These are phyloP conservation scores for Criorhina ranunculi DNA, from an alignment of 2,888 invertebrate genomes.

Conservation along the genomic window DNA sequence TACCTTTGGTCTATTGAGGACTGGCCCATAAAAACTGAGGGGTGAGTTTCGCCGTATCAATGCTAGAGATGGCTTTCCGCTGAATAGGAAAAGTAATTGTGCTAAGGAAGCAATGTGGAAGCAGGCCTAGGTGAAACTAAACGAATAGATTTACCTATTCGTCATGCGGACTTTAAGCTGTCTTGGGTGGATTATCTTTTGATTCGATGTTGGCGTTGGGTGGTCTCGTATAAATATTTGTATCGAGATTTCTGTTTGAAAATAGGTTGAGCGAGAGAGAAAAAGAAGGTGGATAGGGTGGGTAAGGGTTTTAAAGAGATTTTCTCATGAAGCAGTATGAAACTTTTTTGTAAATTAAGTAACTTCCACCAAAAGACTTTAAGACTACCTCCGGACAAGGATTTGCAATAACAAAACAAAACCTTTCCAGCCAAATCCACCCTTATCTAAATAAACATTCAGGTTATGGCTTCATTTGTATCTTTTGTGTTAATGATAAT, in stretches of 20 bases:
- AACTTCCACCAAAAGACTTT: too few relatives aligned
- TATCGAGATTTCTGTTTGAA: not conserved
- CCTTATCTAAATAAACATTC: too few relatives aligned
- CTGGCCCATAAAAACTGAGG: conserved; percentile 39
- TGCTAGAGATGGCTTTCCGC: conserved; percentile 54
- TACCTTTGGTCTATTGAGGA: conserved; percentile 62
- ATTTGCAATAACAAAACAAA: too few relatives aligned
- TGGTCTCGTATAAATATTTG: conserved; percentile 41
- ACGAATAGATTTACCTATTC: conserved; percentile 60
- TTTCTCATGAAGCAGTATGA: not conserved
- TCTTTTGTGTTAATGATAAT: too few relatives aligned
- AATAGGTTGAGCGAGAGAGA: not conserved
- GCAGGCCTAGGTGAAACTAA: conserved; percentile 40
- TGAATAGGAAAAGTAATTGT: conserved; percentile 50
- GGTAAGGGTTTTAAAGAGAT: not conserved
- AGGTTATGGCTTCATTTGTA: too few relatives aligned
- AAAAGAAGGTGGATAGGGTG: not conserved
- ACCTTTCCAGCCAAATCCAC: too few relatives aligned
- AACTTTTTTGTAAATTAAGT: too few relatives aligned
- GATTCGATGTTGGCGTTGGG: conserved; percentile 21
- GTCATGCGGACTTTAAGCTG: conserved; percentile 65
- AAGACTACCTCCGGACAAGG: too few relatives aligned
- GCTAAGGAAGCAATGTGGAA: conserved; percentile 60
- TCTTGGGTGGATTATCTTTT: conserved; percentile 52
- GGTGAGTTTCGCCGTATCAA: conserved; percentile 27